Evolutionary conservation across 2,113 vertebrate species (phyloP).

Genomic region (Vulpes lagopus): DNA sequence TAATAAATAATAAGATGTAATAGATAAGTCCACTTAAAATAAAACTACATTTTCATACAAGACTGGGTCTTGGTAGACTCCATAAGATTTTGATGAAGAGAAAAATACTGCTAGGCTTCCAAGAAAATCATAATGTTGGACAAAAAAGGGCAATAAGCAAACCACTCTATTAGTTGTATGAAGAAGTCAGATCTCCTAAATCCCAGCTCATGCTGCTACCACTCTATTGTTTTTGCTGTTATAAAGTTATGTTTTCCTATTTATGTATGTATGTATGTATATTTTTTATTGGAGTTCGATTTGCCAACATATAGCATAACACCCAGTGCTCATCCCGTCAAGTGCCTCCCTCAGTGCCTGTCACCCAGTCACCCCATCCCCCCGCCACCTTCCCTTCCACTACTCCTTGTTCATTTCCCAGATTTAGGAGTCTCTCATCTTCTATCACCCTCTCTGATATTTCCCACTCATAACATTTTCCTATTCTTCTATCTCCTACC

Average conservation of each 20-base stretch:
- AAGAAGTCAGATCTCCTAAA: neutral
- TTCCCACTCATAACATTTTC: neutral
- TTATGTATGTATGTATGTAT: no score
- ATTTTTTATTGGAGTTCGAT: no score
- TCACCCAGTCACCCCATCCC: no score
- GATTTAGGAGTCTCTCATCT: no score
- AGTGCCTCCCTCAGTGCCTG: no score
- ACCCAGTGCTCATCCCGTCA: no score
- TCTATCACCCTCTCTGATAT: no score
- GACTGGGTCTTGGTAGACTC: neutral
- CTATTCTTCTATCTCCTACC: neutral
- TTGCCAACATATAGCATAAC: no score
- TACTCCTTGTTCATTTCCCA: no score
- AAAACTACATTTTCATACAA: neutral
- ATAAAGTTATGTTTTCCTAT: neutral
- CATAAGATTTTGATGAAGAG: neutral
- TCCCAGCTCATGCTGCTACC: neutral
- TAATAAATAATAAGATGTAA: neutral
- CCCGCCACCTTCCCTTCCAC: no score
- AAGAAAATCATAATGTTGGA: neutral
- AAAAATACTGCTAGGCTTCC: neutral
- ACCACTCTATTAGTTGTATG: neutral
- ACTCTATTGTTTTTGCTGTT: neutral
- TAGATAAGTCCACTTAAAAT: neutral
- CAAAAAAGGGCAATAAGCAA: neutral